Percentiles rank a stretch among this genome's conserved stretches.
Conservation (phyloP, 2,888 invertebrate genomes). For the Drosophila neotestacea region DNA sequence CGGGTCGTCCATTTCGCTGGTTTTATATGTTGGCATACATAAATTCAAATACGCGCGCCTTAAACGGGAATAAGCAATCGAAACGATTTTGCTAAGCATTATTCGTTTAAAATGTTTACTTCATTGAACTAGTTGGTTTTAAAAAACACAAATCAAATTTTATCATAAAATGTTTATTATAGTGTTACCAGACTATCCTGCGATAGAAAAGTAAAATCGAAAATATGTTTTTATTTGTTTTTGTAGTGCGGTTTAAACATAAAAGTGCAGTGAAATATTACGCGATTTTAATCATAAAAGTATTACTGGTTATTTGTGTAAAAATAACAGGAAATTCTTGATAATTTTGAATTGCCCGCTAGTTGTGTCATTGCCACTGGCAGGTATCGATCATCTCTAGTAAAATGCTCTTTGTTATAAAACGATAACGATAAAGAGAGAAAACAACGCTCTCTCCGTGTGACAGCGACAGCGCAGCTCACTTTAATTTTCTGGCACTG, state of each 20-base stretch:
- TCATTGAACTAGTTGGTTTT: too few relatives aligned
- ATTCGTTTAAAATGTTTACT: too few relatives aligned
- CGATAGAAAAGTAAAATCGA: not conserved
- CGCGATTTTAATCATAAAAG: not conserved
- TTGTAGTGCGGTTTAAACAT: not conserved
- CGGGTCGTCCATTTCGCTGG: not conserved
- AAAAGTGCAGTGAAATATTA: not conserved
- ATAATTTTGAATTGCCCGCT: constrained; percentile 22
- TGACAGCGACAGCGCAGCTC: constrained; percentile 41
- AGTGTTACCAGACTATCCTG: constrained; percentile 33
- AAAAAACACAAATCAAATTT: not conserved
- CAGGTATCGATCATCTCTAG: constrained; percentile 44
- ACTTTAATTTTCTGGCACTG: constrained; percentile 28
- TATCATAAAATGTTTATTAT: not conserved
- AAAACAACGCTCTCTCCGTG: constrained; percentile 18
- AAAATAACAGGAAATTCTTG: not conserved
- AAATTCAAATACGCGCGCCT: not conserved
- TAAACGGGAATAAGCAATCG: not conserved
- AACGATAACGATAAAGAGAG: constrained; percentile 41
- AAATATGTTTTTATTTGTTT: not conserved
- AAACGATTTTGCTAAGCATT: not conserved
- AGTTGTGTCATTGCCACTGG: constrained; percentile 16
- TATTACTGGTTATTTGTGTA: not conserved
- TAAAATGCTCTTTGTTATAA: constrained; percentile 42
- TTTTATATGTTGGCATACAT: not conserved